Conservation (phyloP, 2,888 invertebrate genomes). For the Cheilosia grossa region DNA sequence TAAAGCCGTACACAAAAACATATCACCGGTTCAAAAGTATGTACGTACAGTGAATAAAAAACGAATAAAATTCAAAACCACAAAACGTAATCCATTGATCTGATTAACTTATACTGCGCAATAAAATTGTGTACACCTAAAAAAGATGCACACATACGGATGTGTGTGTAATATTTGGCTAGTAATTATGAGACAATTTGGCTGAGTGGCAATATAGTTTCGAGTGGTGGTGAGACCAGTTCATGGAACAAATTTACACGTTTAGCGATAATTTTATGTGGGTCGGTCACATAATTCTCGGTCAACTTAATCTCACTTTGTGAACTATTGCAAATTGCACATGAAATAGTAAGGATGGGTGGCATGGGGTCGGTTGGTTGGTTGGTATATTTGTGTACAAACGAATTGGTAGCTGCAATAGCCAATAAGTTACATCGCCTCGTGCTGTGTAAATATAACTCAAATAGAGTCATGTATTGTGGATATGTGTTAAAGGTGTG, state of each 20-base stretch:
- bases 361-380: not conserved
- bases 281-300: slow-evolving; percentile 47
- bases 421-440: slow-evolving; percentile 45
- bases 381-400: not conserved
- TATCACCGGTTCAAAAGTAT: too few species aligned
- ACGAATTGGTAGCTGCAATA: slow-evolving; percentile 20
- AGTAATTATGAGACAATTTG: slow-evolving; percentile 43
- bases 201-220: slow-evolving; percentile 16
- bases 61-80: too few species aligned
- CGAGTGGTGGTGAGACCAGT: slow-evolving; percentile 2
- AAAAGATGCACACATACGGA: not conserved
- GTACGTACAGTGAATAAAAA: too few species aligned
- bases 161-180: slow-evolving; percentile 7
- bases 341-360: slow-evolving; percentile 31
- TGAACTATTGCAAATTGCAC: slow-evolving; percentile 56
- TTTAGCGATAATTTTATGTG: slow-evolving; percentile 44
- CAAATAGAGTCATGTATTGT: slow-evolving; percentile 47
- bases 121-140: too few species aligned
- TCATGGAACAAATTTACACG: slow-evolving; percentile 48
- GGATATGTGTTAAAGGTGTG: slow-evolving; percentile 41
- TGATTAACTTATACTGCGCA: too few species aligned
- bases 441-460: slow-evolving; percentile 44
- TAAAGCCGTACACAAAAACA: too few species aligned
- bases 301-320: slow-evolving; percentile 53
- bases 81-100: too few species aligned